phyloP scores from a whole-genome alignment of 2,888 invertebrate species.

The Spodoptera picta region DNA sequence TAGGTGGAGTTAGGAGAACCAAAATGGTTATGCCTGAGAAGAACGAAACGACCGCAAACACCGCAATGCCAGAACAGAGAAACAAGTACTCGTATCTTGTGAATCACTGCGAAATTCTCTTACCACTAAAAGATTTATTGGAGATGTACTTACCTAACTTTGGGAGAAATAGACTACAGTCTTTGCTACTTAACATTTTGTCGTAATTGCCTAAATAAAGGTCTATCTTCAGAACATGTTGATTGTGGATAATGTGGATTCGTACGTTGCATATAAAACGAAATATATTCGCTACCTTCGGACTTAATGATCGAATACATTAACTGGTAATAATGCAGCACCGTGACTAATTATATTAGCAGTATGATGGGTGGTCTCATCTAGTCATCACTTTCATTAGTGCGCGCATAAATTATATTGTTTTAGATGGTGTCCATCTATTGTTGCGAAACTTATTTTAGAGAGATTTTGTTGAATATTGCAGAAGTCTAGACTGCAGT shows the following conservation, averaged over 20 bases:
- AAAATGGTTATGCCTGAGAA: constrained; percentile 11
- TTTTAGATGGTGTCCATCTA: constrained; percentile 2
- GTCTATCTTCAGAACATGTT: constrained; percentile 2
- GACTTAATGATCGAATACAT: constrained; percentile 51
- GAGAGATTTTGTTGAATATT: not conserved
- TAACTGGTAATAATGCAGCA: constrained; percentile 43
- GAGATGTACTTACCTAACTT: not conserved
- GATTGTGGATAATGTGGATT: constrained; percentile 21
- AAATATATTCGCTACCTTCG: constrained; percentile 43
- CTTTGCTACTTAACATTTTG: not conserved
- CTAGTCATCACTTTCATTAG: constrained; percentile 29
- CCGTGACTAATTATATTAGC: constrained; percentile 49
- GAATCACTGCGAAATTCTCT: not conserved
- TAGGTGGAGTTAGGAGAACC: constrained; percentile 26
- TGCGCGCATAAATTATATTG: constrained; percentile 17
- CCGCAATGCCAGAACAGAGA: not conserved
- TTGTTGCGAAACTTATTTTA: not conserved
- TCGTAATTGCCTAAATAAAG: constrained; percentile 11
- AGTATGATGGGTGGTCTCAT: constrained; percentile 42
- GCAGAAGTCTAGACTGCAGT: no score
- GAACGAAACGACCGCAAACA: no score
- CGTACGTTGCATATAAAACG: constrained; percentile 8
- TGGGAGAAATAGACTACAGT: not conserved
- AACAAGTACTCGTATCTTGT: not conserved
- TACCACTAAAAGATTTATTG: not conserved